phyloP scores from a whole-genome alignment of 2,888 invertebrate genomes.

The Drosophila vallismaia region DNA sequence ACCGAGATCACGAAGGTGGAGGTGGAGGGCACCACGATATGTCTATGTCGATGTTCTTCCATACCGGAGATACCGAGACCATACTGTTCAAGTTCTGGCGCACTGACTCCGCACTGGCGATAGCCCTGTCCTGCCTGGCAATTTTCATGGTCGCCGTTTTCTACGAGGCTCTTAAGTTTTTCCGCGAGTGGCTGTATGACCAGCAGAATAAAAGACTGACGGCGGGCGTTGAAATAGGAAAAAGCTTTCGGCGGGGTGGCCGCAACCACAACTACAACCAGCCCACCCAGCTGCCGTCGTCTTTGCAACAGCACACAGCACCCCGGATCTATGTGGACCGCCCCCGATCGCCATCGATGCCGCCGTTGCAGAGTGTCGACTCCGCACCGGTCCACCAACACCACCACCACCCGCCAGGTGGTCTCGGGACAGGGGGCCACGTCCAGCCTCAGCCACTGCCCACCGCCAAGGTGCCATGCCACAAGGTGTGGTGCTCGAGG shows the following conservation, averaged over 20 bases:
- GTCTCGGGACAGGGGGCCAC: background rate
- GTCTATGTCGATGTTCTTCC: constrained; percentile 51
- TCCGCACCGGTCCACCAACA: background rate
- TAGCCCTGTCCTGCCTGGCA: constrained; percentile 49
- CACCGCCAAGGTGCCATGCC: background rate
- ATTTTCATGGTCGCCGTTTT: constrained; percentile 57
- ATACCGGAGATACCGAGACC: constrained; percentile 42
- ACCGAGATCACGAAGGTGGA: background rate
- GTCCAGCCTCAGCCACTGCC: background rate
- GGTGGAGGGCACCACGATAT: constrained; percentile 4
- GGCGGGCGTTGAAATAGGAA: constrained; percentile 31
- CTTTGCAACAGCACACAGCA: background rate
- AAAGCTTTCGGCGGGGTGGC: background rate
- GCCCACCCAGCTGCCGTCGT: constrained; percentile 1
- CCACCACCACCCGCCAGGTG: background rate
- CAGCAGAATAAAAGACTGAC: constrained; percentile 21
- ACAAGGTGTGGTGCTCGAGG: constrained; percentile 15
- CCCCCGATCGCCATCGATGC: constrained; percentile 5
- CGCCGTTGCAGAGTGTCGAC: background rate
- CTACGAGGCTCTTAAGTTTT: constrained; percentile 61
- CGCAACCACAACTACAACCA: background rate
- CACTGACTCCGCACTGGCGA: constrained; percentile 7
- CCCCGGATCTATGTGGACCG: background rate
- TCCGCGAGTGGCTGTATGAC: constrained; percentile 49
- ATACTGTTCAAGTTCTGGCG: constrained; percentile 61